A percentile compares a stretch with the other conserved stretches of the same genome.
These are phyloP conservation scores for Triops cancriformis DNA, from an alignment of 1,140 invertebrate species.

Conservation along the genomic window DNA sequence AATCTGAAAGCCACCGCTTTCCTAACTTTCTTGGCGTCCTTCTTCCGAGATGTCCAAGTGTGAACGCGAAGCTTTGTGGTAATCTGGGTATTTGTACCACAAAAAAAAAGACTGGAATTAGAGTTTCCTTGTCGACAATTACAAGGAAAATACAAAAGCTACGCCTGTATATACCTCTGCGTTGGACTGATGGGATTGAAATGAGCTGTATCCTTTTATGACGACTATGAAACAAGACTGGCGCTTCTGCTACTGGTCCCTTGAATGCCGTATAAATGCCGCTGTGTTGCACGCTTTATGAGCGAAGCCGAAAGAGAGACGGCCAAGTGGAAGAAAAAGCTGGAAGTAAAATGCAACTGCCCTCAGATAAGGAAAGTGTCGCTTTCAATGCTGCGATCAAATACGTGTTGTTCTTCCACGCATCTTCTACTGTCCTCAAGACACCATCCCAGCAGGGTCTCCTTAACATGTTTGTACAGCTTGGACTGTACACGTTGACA, in stretches of 20 bases:
- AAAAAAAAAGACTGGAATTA: not conserved
- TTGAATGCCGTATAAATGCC: not conserved
- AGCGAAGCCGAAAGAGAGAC: not conserved
- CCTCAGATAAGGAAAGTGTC: not conserved
- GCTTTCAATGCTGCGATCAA: no score
- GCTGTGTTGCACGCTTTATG: constrained; percentile 3
- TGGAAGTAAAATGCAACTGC: not conserved
- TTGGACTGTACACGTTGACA: no score
- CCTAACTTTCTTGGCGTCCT: no score
- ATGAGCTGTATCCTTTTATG: not conserved
- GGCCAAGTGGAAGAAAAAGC: not conserved
- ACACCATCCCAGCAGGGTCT: no score
- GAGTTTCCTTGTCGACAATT: not conserved
- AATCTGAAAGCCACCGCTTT: no score
- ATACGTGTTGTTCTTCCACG: no score
- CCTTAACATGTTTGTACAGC: no score
- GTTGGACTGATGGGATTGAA: constrained; percentile 10
- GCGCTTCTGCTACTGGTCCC: not conserved
- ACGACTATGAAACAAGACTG: constrained; percentile 4
- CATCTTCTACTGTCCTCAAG: no score
- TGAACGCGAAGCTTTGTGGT: no score
- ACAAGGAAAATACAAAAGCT: not conserved
- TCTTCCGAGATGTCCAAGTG: no score
- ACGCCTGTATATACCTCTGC: not conserved
- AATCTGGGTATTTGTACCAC: no score